Evolutionary conservation across 2,888 invertebrate genomes (phyloP).

Genomic region (Euspilapteryx auroguttella): DNA sequence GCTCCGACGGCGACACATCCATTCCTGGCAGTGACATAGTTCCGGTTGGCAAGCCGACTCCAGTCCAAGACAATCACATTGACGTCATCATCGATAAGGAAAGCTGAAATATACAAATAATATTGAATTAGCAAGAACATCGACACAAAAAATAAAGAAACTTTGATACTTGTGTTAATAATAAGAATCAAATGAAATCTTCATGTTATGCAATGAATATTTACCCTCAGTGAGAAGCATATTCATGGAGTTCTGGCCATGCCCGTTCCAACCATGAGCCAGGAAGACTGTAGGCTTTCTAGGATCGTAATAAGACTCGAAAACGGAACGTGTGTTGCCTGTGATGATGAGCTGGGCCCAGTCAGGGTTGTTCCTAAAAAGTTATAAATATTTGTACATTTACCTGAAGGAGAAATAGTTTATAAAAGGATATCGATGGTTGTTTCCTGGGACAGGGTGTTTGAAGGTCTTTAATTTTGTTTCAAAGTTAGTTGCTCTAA

Average conservation of each 20-base stretch:
- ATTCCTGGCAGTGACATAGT: constrained; percentile 25
- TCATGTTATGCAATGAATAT: no score
- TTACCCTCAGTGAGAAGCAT: constrained; percentile 21
- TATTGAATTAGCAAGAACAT: no score
- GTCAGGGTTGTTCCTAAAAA: constrained; percentile 18
- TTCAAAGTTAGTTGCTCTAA: no score
- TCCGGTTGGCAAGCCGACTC: constrained; percentile 24
- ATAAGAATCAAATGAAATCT: no score
- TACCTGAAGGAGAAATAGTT: no score
- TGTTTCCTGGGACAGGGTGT: no score
- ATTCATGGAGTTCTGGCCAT: constrained; percentile 20
- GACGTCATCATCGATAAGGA: constrained; percentile 20
- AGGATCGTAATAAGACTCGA: constrained; percentile 16
- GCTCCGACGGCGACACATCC: constrained; percentile 21
- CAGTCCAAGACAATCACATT: constrained; percentile 48
- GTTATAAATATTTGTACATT: no score
- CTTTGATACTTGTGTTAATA: no score
- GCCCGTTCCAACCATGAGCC: constrained; percentile 32
- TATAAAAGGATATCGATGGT: no score
- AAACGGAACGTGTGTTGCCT: constrained; percentile 13
- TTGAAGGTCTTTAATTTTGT: no score
- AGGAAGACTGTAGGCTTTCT: constrained; percentile 20
- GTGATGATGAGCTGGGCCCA: constrained; percentile 14
- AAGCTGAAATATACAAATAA: no score
- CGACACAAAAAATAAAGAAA: no score